Percentiles rank a stretch among this genome's conserved stretches.
phyloP scores from a whole-genome alignment of 2,113 vertebrate species.

The Melanostigma gelatinosum region DNA sequence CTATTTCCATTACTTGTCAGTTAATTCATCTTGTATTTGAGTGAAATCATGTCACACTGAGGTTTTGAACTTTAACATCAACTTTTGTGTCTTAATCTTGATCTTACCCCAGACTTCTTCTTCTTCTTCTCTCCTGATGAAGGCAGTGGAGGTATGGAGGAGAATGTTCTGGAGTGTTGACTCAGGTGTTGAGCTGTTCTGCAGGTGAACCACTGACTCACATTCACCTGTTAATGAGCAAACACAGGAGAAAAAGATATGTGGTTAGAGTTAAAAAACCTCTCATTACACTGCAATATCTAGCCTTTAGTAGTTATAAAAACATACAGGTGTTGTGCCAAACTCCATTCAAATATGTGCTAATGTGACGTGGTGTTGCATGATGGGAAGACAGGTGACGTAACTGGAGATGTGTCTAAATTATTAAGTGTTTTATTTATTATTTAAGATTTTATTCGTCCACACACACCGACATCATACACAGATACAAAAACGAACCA shows the following conservation, averaged over 20 bases:
- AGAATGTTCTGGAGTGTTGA: constrained; percentile 43
- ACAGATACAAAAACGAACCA: no score
- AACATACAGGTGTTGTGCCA: fast-evolving
- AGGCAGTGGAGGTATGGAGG: constrained; percentile 71
- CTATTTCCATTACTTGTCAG: background rate
- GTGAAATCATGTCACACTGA: background rate
- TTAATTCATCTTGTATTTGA: background rate
- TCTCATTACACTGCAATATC: no score
- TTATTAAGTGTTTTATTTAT: background rate
- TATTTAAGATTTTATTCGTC: no score
- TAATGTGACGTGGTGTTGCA: background rate
- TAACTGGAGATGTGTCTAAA: background rate
- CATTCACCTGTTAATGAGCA: constrained; percentile 19
- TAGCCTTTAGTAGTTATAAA: no score
- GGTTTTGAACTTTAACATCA: background rate
- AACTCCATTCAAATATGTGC: constrained; percentile 11
- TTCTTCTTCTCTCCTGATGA: constrained; percentile 23
- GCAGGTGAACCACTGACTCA: constrained; percentile 27
- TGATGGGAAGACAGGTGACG: background rate
- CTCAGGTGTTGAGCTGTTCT: constrained; percentile 31
- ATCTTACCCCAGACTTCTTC: constrained; percentile 73
- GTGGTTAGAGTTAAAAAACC: background rate
- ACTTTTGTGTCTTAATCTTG: background rate
- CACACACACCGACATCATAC: no score
- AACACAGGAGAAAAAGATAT: background rate